Evolutionary conservation across 2,888 invertebrate species (phyloP).

Genomic region (Linnaemya tessellans): DNA sequence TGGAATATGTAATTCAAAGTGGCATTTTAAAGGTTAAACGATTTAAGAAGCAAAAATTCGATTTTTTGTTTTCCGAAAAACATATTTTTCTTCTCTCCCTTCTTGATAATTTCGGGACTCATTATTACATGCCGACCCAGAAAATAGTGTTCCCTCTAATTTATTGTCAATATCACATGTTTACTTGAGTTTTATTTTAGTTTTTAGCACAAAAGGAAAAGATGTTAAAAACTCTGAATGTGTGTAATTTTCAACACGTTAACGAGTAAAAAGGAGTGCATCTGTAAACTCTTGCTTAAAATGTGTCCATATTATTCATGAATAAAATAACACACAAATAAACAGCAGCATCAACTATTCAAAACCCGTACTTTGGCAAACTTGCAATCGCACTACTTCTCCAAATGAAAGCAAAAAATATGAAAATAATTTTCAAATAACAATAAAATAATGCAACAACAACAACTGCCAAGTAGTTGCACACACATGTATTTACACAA

Average conservation of each 20-base stretch:
- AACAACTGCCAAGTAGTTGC: background rate
- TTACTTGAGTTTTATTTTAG: slow-evolving; percentile 16
- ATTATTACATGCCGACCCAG: too few relatives aligned
- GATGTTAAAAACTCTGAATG: slow-evolving; percentile 39
- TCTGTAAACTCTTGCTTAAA: slow-evolving; percentile 62
- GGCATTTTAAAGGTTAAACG: too few relatives aligned
- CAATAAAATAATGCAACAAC: slow-evolving; percentile 24
- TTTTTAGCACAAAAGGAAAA: slow-evolving; percentile 23
- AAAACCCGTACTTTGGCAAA: slow-evolving; percentile 46
- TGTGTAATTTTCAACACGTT: slow-evolving; percentile 62
- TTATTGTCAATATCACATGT: background rate
- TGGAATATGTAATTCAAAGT: too few relatives aligned
- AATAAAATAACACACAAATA: slow-evolving; percentile 31
- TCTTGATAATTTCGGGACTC: too few relatives aligned
- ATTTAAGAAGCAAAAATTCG: too few relatives aligned
- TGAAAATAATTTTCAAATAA: slow-evolving; percentile 48
- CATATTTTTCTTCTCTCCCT: too few relatives aligned
- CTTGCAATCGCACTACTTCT: slow-evolving; percentile 39
- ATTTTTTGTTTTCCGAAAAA: too few relatives aligned
- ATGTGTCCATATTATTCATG: slow-evolving; percentile 17
- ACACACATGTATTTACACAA: background rate
- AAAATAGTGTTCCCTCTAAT: background rate
- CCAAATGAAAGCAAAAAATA: slow-evolving; percentile 23
- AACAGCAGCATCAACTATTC: slow-evolving; percentile 47
- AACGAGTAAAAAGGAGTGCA: slow-evolving; percentile 65